Evolutionary conservation across 2,797 vertebrate species (phyloP).

Genomic region (Pangasius macronema): DNA sequence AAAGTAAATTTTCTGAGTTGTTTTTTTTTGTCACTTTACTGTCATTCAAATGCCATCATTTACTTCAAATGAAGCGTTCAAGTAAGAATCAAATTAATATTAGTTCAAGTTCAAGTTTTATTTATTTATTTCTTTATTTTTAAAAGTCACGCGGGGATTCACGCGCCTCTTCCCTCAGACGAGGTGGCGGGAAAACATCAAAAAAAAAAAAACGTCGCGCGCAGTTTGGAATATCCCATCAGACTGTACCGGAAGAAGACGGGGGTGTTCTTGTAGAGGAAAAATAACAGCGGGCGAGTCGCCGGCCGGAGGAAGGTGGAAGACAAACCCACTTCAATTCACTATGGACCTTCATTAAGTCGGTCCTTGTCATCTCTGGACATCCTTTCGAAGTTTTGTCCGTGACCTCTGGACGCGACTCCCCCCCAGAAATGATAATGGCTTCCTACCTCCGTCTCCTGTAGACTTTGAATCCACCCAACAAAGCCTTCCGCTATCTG

Average conservation of each 20-base stretch:
- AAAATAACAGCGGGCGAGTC: conserved; percentile 70
- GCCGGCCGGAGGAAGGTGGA: conserved; percentile 65
- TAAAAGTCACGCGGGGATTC: conserved; percentile 58
- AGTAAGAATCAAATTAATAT: neutral
- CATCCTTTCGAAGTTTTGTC: conserved; percentile 60
- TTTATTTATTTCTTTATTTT: no score
- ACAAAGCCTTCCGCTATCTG: conserved; percentile 65
- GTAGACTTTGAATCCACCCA: conserved; percentile 70
- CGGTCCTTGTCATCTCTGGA: conserved; percentile 54
- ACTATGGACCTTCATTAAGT: conserved; percentile 56
- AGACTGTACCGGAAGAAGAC: conserved; percentile 74
- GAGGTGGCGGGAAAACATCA: conserved; percentile 65
- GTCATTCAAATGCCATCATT: neutral
- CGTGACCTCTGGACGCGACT: conserved; percentile 60
- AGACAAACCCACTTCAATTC: conserved; percentile 66
- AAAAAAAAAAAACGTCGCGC: conserved; percentile 75
- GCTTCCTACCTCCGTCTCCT: conserved; percentile 73
- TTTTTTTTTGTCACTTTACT: no score
- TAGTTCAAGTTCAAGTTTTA: neutral
- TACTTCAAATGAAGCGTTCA: neutral
- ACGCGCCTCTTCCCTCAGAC: conserved; percentile 70
- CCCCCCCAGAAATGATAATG: conserved; percentile 55
- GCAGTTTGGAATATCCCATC: conserved; percentile 76
- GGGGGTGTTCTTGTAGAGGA: conserved; percentile 69
- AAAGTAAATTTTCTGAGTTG: neutral